These are phyloP conservation scores for Ectropis grisescens DNA, from an alignment of 1,140 invertebrate genomes.

Conservation along the genomic window DNA sequence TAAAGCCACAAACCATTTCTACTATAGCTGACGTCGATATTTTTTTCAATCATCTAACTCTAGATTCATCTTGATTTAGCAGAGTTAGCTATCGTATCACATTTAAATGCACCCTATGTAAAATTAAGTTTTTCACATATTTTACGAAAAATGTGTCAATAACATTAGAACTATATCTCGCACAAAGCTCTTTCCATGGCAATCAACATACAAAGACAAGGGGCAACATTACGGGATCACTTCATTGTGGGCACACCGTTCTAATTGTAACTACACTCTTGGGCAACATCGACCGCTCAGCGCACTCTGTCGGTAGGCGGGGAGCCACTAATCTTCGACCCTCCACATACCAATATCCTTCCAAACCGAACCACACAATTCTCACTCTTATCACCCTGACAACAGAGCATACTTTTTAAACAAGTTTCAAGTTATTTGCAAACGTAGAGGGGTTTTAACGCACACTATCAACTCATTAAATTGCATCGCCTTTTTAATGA, in stretches of 20 bases:
- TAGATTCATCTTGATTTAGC: no score
- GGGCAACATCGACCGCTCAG: conserved; percentile 66
- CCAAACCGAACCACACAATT: conserved; percentile 23
- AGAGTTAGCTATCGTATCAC: no score
- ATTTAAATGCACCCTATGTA: no score
- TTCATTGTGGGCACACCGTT: conserved; percentile 66
- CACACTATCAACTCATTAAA: conserved; percentile 70
- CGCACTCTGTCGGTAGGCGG: conserved; percentile 62
- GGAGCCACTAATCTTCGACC: conserved; percentile 64
- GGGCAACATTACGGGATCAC: conserved; percentile 66
- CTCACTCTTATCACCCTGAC: conserved; percentile 15
- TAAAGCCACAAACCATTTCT: no score
- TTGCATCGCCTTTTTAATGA: conserved; percentile 70
- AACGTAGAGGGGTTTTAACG: conserved; percentile 61
- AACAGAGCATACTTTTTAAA: no score
- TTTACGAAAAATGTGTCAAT: no score
- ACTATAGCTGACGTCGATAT: no score
- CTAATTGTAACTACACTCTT: conserved; percentile 71
- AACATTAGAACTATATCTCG: no score
- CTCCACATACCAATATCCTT: conserved; percentile 54
- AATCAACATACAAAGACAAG: conserved; percentile 69
- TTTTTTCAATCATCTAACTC: no score
- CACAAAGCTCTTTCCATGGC: conserved; percentile 33
- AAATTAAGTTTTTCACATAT: no score
- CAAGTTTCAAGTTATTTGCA: conserved; percentile 33